Percentiles rank a stretch among this genome's conserved stretches.
Evolutionary conservation across 2,113 vertebrate species (phyloP).

Genomic region (Menura novaehollandiae): DNA sequence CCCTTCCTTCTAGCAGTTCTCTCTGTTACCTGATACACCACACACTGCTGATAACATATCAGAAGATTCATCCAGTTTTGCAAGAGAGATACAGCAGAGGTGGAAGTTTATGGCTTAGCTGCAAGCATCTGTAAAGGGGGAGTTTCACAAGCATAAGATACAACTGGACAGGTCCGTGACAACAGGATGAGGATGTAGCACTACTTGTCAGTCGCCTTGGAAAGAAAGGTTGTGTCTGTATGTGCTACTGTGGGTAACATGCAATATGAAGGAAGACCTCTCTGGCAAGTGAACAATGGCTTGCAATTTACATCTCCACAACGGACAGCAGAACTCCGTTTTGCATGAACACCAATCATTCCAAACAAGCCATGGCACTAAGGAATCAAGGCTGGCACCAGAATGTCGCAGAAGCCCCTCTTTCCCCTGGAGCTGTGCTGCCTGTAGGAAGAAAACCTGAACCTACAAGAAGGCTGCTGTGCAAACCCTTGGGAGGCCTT

Average conservation of each 20-base stretch:
- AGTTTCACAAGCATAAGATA: neutral
- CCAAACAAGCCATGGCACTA: neutral
- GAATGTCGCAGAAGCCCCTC: accelerated
- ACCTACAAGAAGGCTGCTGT: neutral
- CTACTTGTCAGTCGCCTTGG: neutral
- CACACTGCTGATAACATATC: neutral
- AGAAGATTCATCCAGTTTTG: neutral
- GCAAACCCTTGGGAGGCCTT: neutral
- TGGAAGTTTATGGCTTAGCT: neutral
- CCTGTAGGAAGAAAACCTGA: neutral
- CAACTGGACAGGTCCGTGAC: neutral
- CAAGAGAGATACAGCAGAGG: neutral
- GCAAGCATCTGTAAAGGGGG: neutral
- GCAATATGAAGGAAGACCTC: neutral
- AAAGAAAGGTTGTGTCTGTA: neutral
- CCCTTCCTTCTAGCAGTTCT: neutral
- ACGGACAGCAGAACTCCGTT: neutral
- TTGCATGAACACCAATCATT: neutral
- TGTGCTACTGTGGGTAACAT: neutral
- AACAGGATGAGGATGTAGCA: accelerated
- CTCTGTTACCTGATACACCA: neutral
- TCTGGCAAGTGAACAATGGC: neutral
- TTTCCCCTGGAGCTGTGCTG: neutral
- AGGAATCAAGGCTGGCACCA: neutral
- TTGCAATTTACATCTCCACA: neutral